These are phyloP conservation scores for Cathartes aura DNA, from an alignment of 2,113 vertebrate genomes.

Conservation along the genomic window DNA sequence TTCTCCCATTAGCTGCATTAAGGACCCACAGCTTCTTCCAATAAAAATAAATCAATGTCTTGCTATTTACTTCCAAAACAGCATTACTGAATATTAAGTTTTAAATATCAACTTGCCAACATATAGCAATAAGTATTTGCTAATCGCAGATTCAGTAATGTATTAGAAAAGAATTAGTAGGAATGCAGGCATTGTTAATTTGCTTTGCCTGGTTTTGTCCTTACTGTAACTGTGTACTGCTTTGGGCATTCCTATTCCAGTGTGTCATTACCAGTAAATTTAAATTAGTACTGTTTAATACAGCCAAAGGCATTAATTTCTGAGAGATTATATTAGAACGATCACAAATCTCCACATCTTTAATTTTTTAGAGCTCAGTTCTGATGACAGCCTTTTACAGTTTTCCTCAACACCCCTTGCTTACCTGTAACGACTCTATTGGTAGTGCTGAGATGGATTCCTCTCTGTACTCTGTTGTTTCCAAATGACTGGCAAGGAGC, in stretches of 20 bases:
- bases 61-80: not conserved
- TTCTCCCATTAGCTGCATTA: not conserved
- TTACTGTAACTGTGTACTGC: not conserved
- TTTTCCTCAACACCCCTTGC: not conserved
- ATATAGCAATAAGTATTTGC: not conserved
- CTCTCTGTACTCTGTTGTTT: not conserved
- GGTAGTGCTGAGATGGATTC: not conserved
- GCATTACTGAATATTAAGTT: not conserved
- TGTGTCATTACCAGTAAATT: not conserved
- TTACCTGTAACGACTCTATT: constrained; percentile 70
- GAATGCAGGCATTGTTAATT: not conserved
- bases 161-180: not conserved
- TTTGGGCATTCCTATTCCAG: not conserved
- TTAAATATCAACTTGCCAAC: not conserved
- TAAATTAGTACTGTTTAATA: not conserved
- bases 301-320: not conserved
- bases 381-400: not conserved
- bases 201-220: not conserved
- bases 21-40: not conserved
- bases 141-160: not conserved
- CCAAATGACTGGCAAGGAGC: constrained; percentile 57
- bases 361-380: not conserved
- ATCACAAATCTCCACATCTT: not conserved
- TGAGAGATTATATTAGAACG: not conserved
- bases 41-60: not conserved